phyloP scores from a whole-genome alignment of 2,797 vertebrate species.

The Threskiornis aethiopicus region DNA sequence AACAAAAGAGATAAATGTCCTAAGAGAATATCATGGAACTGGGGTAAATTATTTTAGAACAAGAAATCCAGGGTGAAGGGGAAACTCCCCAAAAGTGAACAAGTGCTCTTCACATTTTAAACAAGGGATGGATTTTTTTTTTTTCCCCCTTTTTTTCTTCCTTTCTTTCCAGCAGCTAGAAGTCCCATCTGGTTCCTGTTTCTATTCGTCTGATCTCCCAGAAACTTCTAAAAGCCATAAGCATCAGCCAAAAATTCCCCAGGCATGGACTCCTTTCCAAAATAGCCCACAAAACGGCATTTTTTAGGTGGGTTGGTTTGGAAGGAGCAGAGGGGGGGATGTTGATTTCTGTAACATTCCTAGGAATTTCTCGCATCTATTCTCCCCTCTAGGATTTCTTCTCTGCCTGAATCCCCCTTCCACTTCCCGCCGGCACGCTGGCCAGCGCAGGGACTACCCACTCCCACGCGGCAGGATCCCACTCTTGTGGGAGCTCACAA shows the following conservation, averaged over 20 bases:
- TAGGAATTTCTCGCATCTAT: conserved; percentile 51
- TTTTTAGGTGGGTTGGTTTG: conserved; percentile 69
- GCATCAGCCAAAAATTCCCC: conserved; percentile 65
- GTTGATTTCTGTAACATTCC: conserved; percentile 61
- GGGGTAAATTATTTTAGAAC: conserved; percentile 14
- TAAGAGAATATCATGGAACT: conserved; percentile 2
- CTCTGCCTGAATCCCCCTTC: background rate
- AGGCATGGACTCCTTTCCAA: conserved; percentile 69
- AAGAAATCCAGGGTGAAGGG: background rate
- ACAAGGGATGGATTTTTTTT: background rate
- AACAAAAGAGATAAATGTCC: conserved; percentile 26
- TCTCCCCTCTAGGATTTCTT: conserved; percentile 16
- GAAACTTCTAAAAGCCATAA: conserved; percentile 72
- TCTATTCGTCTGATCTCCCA: conserved; percentile 69
- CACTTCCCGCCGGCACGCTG: fast-evolving
- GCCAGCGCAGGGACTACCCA: background rate
- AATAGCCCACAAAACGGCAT: conserved; percentile 67
- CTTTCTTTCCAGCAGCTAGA: conserved; percentile 60
- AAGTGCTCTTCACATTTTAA: conserved; percentile 57
- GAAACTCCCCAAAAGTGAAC: conserved; percentile 50
- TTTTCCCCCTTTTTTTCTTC: background rate
- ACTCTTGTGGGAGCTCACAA: background rate
- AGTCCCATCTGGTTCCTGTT: conserved; percentile 73
- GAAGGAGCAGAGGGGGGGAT: conserved; percentile 23
- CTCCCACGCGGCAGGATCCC: background rate